A percentile compares a stretch with the other conserved stretches of the same genome.
Evolutionary conservation across 2,797 vertebrate genomes (phyloP).

Genomic region (Parauchenoglanis ngamensis): DNA sequence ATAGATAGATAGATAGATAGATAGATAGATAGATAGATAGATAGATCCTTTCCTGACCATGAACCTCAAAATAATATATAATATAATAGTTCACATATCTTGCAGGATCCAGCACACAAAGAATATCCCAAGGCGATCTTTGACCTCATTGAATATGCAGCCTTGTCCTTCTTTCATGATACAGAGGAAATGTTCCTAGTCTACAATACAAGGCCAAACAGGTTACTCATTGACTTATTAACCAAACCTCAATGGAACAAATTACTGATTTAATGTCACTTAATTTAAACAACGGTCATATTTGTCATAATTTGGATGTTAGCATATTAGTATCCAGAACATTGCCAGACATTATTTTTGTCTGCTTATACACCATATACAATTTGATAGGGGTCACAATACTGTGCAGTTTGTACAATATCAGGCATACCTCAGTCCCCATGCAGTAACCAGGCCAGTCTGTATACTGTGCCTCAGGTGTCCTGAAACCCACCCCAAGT

Average conservation of each 20-base stretch:
- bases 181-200: conserved; percentile 77
- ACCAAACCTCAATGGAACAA: conserved; percentile 58
- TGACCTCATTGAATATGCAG: conserved; percentile 78
- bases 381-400: background rate
- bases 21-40: background rate
- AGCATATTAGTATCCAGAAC: background rate
- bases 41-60: conserved; percentile 4
- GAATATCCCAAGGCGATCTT: conserved; percentile 78
- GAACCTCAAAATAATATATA: conserved; percentile 34
- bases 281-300: background rate
- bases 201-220: conserved; percentile 59
- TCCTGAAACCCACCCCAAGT: conserved; percentile 69
- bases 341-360: background rate
- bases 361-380: background rate
- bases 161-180: conserved; percentile 81
- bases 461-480: conserved; percentile 78
- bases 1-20: background rate
- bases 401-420: background rate
- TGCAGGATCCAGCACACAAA: conserved; percentile 83
- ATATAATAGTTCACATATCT: conserved; percentile 68
- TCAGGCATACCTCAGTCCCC: conserved; percentile 75
- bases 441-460: conserved; percentile 77
- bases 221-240: conserved; percentile 68
- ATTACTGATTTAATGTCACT: conserved; percentile 65
- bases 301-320: background rate